Base-by-base conservation (phyloP, 2,113 vertebrate species). In the Haliaeetus leucogaster region DNA sequence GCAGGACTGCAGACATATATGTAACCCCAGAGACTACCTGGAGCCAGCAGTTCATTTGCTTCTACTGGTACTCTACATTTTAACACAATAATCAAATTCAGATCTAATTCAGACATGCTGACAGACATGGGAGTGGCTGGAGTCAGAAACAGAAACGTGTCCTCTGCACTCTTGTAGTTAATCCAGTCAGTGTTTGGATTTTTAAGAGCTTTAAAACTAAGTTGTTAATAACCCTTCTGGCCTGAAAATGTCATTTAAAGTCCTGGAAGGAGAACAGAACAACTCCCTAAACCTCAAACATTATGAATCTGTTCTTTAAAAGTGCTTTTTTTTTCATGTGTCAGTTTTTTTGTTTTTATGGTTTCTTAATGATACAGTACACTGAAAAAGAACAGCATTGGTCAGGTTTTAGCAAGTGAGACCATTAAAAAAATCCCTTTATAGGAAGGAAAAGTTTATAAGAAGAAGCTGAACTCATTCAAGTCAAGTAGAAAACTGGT, bases 101-200 rank as follows among this genome's bases (percentile, higher is more conserved):
- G 63, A 53, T 84, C 62, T 97, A 97, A 97, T 95, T 97, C 90
- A 97, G 93, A 94, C 82, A 96, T 90, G 95, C 81, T 97, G 95
- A 98, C 89, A 97, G 94, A 94, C 73, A 23, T 67, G 85, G 95
- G 83, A 93, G 92, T 86, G 65, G 67, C 82, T 94, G 62, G 50
- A 95, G 92, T 66, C 97, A 92, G 93, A 97, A 98, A 87, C 70
- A 96, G 73, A 97, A 97, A 86, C 34, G 34, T 90, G 86, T 48
- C 45, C 90, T 97, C 94, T 94, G 48, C 82, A 93, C 81, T 38
- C 66, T 90, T 85, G 79, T 67, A 97, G 94, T 96, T 97, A 97
- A 97, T 96, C 74, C 95, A 97, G 84, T 83, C 95, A 93, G 12
- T 65, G 84, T 97, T 97, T 97, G 72, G 76, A 91, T 97, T 97